Percentiles rank a stretch among this genome's conserved stretches.
Evolutionary conservation across 2,888 invertebrate species (phyloP).

Genomic region (Tetragonisca angustula): DNA sequence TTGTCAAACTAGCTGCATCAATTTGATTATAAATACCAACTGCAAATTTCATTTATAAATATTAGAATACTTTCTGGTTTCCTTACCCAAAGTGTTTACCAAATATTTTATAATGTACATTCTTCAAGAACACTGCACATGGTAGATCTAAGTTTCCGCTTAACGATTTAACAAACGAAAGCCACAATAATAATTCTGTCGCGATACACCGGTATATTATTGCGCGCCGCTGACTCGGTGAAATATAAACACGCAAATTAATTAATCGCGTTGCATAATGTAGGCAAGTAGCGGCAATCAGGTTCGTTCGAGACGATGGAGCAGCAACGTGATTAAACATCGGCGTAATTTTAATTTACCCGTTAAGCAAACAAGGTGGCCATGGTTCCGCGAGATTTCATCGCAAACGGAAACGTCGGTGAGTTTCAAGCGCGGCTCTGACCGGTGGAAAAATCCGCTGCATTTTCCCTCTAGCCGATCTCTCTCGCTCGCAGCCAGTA

Average conservation of each 20-base stretch:
- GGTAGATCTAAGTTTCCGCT: background rate
- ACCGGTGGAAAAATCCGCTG: conserved; percentile 8
- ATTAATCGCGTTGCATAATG: conserved; percentile 28
- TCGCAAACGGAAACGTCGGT: background rate
- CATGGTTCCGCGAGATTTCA: conserved; percentile 16
- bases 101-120: no score
- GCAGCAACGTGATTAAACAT: conserved; percentile 13
- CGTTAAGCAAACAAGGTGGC: conserved; percentile 3
- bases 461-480: conserved; percentile 21
- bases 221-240: background rate
- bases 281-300: no score
- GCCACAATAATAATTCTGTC: background rate
- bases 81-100: no score
- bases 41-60: no score
- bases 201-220: background rate
- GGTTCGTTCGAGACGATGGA: background rate
- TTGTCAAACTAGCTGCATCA: no score
- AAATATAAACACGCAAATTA: conserved; percentile 15
- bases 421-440: background rate
- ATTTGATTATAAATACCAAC: no score
- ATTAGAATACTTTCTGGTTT: no score
- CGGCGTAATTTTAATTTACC: conserved; percentile 27
- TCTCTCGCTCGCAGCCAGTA: conserved; percentile 36
- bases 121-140: background rate
- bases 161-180: background rate